Conservation (phyloP, 2,113 vertebrate genomes). For the Bambusicola thoracicus region DNA sequence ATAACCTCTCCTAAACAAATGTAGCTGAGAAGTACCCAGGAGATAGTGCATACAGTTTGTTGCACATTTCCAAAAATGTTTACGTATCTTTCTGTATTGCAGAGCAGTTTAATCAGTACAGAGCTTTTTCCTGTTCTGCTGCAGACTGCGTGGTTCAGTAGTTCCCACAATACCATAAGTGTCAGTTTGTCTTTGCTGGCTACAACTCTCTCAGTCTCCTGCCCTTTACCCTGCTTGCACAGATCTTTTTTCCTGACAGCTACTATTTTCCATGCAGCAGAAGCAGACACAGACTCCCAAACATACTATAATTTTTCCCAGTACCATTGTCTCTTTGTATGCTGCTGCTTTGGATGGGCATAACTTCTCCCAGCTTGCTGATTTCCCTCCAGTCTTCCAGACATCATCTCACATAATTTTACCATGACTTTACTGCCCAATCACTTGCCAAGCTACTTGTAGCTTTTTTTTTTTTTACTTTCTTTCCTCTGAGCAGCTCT, state of each 20-base stretch:
- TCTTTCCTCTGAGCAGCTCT: neutral
- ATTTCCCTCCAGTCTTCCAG: constrained; percentile 13
- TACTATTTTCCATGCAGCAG: constrained; percentile 15
- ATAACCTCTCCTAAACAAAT: neutral
- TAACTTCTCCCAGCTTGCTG: neutral
- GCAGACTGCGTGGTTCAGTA: neutral
- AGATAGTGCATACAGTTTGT: neutral
- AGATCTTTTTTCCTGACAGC: constrained; percentile 22
- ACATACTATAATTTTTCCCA: neutral
- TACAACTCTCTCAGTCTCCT: neutral
- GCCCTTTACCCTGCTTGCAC: neutral
- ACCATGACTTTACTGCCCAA: neutral
- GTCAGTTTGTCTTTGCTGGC: constrained; percentile 28
- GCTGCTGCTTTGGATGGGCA: constrained; percentile 30
- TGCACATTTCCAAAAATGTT: neutral
- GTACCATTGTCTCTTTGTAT: neutral
- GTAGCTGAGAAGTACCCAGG: neutral
- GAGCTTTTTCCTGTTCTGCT: neutral
- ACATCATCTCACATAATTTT: constrained; percentile 23
- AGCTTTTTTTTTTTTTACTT: neutral
- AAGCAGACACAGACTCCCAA: neutral
- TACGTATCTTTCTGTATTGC: neutral
- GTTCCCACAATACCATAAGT: neutral
- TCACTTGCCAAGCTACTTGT: constrained; percentile 20
- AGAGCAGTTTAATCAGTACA: neutral